Evolutionary conservation across 2,888 invertebrate genomes (phyloP).

Genomic region (Andrena trimmerana): DNA sequence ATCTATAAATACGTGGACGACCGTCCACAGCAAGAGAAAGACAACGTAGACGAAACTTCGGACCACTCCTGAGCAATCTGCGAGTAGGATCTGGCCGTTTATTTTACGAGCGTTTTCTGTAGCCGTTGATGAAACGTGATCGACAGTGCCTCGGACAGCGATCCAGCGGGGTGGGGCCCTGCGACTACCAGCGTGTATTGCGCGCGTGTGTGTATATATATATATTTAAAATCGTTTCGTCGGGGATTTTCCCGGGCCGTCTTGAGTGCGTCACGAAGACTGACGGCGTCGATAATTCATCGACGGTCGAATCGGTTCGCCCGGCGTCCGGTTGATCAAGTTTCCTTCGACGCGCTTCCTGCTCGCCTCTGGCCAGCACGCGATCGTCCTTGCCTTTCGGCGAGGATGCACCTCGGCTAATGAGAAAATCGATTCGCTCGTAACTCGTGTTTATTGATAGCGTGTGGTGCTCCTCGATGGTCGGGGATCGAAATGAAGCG

Average conservation of each 20-base stretch:
- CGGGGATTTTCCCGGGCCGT: constrained; percentile 74
- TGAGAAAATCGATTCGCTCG: constrained; percentile 56
- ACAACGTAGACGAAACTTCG: constrained; percentile 33
- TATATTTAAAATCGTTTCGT: constrained; percentile 77
- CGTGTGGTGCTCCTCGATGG: constrained; percentile 1
- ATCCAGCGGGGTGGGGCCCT: constrained; percentile 48
- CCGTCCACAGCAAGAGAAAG: background rate
- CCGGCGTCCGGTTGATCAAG: background rate
- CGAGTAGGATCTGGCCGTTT: constrained; percentile 13
- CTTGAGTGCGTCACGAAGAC: constrained; percentile 65
- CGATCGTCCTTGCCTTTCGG: constrained; percentile 24
- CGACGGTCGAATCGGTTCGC: constrained; percentile 37
- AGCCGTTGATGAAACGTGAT: constrained; percentile 71
- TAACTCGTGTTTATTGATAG: constrained; percentile 55
- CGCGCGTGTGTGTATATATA: background rate
- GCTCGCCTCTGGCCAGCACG: background rate
- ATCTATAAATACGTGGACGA: constrained; percentile 16
- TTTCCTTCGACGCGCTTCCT: background rate
- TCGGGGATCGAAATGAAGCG: constrained; percentile 23
- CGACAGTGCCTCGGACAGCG: constrained; percentile 66
- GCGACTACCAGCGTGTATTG: constrained; percentile 16
- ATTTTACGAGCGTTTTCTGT: constrained; percentile 52
- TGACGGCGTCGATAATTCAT: constrained; percentile 58
- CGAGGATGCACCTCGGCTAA: constrained; percentile 44
- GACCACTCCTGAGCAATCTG: constrained; percentile 25